These are phyloP conservation scores for Poliocrania exsul DNA, from an alignment of 2,797 vertebrate species.

Conservation along the genomic window DNA sequence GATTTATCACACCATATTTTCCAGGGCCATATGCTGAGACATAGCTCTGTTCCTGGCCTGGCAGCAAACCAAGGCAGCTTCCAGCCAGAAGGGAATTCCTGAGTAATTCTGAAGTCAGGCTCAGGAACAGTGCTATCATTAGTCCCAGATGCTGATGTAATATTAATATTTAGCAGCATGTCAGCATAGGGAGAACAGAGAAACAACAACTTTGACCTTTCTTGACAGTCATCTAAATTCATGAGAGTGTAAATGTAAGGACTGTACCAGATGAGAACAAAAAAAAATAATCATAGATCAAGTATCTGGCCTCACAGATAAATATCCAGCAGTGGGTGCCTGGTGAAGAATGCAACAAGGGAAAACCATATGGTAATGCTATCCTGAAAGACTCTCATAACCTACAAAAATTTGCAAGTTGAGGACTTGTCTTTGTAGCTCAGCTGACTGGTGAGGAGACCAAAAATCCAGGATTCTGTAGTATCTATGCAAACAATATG, in stretches of 20 bases:
- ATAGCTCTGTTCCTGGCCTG: neutral
- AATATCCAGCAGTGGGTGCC: neutral
- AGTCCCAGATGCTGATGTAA: neutral
- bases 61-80: neutral
- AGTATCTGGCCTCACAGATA: neutral
- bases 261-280: neutral
- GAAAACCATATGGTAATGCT: neutral
- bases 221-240: neutral
- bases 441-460: neutral
- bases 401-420: neutral
- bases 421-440: neutral
- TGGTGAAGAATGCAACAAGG: neutral
- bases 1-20: neutral
- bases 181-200: neutral
- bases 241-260: neutral
- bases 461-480: neutral
- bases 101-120: neutral
- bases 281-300: neutral
- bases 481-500: neutral
- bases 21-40: neutral
- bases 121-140: neutral
- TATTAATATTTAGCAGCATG: neutral
- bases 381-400: neutral
- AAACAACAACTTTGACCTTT: neutral
- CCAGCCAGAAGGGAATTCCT: neutral